Base-by-base conservation (phyloP, 2,797 vertebrate species). In the Artibeus jamaicensis region DNA sequence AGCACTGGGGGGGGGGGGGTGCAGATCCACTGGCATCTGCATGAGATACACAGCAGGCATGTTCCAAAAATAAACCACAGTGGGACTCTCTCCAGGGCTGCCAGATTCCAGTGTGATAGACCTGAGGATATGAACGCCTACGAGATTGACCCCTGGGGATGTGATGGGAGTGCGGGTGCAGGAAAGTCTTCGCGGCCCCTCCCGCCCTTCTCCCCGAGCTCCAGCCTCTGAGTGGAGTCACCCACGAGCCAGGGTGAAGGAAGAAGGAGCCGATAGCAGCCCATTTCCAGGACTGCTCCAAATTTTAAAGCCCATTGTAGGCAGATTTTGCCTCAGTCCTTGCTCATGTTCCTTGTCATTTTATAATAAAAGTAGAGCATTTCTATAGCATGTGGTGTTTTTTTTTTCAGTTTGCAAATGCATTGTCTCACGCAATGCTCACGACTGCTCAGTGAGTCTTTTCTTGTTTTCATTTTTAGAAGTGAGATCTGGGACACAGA, bases 161-260 rank as follows among this genome's bases (percentile, higher is more conserved):
- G 11, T 0, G 15, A 11, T 0, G 18, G 55, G 42, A 42, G 21
- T 7, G 2, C 0, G 0, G 0, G 2, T 5, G 15, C 73, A 10
- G 16, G 14, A 2, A 34, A 67, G 16, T 11, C 18, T 59, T 44
- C 1, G 18, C 1, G 0, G 42, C 3, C 26, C 50, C 32, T 14
- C 39, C 26, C 2, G 42, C 22, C 37, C 32, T 14, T 2, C 22
- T 21, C 6, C 34, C 26, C 1, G 32, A 74, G 39, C 0, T 0
- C 32, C 32, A 26, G 57, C 15, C 88, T 73, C 39, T 11, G 19
- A 34, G 9, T 16, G 3, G 48, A 50, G 53, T 9, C 32, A 8
- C 29, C n/a, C 32, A 8, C 29, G n/a, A 65, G 79, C 67, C 68
- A 1, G 71, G n/a, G 5, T 8, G 22, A 29, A 21, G 65, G 46